Percentiles rank a stretch among this genome's conserved stretches.
Conservation (phyloP, 1,140 invertebrate genomes). For the Platorchestia sp. region DNA sequence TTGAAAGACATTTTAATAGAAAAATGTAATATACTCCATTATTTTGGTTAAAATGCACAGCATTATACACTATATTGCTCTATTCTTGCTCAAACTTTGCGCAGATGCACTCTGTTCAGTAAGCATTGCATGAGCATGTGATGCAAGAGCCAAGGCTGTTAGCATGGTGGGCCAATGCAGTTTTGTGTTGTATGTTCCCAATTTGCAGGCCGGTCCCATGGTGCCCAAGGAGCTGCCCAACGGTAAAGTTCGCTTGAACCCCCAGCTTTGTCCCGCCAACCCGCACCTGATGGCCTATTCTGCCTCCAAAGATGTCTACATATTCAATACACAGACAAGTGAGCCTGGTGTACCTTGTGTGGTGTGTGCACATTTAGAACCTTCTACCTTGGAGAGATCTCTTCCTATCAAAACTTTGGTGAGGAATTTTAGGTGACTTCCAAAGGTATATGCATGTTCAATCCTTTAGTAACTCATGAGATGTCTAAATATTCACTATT, state of each 20-base stretch:
- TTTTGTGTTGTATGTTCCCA: background rate
- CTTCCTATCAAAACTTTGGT: too few relatives aligned
- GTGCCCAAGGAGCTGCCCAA: conserved; percentile 64
- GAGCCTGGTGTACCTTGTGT: conserved; percentile 68
- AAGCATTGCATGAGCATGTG: background rate
- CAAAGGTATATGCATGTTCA: too few relatives aligned
- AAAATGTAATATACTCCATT: too few relatives aligned
- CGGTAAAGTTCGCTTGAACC: conserved; percentile 82
- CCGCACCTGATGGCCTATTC: conserved; percentile 90
- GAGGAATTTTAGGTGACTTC: too few relatives aligned
- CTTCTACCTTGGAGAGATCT: too few relatives aligned
- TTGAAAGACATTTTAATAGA: too few relatives aligned
- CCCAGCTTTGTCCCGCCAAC: conserved; percentile 91
- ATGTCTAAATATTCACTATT: too few relatives aligned
- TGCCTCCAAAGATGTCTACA: conserved; percentile 91
- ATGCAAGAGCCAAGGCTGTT: background rate
- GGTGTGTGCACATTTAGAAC: conserved; percentile 22
- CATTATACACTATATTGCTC: too few relatives aligned
- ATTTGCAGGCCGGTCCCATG: conserved; percentile 62
- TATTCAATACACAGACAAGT: conserved; percentile 84
- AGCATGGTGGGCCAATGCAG: background rate
- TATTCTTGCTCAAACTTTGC: too few relatives aligned
- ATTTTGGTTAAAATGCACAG: too few relatives aligned
- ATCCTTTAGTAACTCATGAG: too few relatives aligned
- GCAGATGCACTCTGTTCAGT: background rate